These are phyloP conservation scores for Solenopsis invicta DNA, from an alignment of 1,140 invertebrate genomes.

Conservation along the genomic window DNA sequence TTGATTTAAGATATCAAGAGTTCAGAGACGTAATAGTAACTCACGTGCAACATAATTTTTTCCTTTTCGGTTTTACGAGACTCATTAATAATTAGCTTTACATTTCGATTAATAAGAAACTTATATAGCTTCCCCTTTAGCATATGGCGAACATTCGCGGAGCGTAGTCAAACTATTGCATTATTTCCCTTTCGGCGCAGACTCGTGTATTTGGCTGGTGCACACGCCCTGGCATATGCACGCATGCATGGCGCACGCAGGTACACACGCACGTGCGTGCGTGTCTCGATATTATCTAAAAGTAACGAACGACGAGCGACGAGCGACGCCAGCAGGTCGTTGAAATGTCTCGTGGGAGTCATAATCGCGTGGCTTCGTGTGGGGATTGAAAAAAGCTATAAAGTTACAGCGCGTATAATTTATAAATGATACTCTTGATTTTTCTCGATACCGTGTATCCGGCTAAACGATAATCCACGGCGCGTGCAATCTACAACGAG, in stretches of 20 bases:
- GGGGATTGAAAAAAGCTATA: conserved; percentile 44
- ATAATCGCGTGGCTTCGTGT: conserved; percentile 23
- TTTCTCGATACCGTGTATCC: conserved; percentile 29
- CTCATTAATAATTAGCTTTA: conserved; percentile 23
- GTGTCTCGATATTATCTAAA: conserved; percentile 55
- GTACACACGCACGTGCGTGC: not conserved
- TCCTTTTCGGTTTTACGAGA: no score
- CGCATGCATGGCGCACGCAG: not conserved
- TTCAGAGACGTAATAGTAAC: not conserved
- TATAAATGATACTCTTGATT: conserved; percentile 57
- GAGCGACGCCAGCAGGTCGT: conserved; percentile 30
- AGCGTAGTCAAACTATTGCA: not conserved
- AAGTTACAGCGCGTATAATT: conserved; percentile 57
- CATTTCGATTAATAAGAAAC: conserved; percentile 2
- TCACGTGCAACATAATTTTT: not conserved
- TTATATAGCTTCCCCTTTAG: not conserved
- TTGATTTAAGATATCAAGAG: not conserved
- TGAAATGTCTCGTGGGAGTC: conserved; percentile 40
- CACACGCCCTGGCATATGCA: not conserved
- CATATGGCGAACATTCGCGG: not conserved
- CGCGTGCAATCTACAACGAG: conserved; percentile 45
- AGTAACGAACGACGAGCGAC: conserved; percentile 59
- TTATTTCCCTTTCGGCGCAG: conserved; percentile 19
- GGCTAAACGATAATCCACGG: conserved; percentile 46
- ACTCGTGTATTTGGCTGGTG: conserved; percentile 41